Base-by-base conservation (phyloP, 1,140 invertebrate genomes). In the Prorops nasuta region DNA sequence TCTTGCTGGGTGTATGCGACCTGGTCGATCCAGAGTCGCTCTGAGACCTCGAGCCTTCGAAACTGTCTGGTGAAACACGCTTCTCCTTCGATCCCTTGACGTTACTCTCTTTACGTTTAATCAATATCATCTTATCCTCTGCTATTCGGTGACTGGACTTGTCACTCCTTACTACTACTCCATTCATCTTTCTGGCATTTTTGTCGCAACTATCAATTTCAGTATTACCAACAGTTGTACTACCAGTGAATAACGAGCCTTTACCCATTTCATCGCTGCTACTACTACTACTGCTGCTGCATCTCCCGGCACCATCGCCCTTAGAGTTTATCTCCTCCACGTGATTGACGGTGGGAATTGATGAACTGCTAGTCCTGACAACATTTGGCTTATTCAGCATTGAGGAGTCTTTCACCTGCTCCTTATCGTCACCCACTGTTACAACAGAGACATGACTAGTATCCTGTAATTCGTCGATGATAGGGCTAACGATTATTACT, bases 391-490 rank as follows among this genome's bases (percentile, higher is more conserved):
- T 75, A 28, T 68, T 74, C 31, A 74, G 49, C 28, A 77, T 71
- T 3, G 79, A 80, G 0, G 83, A 84, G 67, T 90, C 87, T 47
- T 86, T 86, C 3, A 89, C 87, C 54, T 83, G 81, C 14, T 88
- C 84, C 53, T 81, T 80, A 54, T 89, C 86, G 53, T 90, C 88
- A 47, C 90, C 91, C 1, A 94, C 90, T 4, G 89, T 91, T 20
- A 94, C 91, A 20, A 94, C 91, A 2, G 91, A 94, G 20, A 94
- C 89, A 67, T 94, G 90, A 72, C 89, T 92, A 51, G 87, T 90
- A 68, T 90, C 88, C 63, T 81, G 76, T 2, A 72, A 52, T 44
- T 65, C 70, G 35, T 75, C 68, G 28, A 72, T 60, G 16, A 83
- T 84, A 0, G 86, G 83, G 64, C 86, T 88, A 7, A 89, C 83